Evolutionary conservation across 2,113 vertebrate genomes (phyloP).

Genomic region (Stictonetta naevosa): DNA sequence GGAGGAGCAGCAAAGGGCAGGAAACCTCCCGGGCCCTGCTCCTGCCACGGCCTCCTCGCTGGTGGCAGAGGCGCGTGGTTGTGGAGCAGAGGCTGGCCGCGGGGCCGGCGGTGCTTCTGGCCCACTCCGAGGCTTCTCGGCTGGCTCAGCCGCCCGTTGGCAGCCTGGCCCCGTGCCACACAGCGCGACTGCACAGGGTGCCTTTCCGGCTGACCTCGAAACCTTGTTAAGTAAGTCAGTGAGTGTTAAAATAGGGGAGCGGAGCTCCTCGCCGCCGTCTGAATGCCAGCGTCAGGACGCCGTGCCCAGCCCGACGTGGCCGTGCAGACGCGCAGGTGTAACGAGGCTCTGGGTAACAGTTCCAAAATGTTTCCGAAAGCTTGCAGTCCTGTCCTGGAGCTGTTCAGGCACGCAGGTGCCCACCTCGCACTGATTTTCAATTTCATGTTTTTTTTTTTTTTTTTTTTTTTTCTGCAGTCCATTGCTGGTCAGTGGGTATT

Average conservation of each 20-base stretch:
- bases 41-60: not conserved
- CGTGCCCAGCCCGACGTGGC: not conserved
- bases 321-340: not conserved
- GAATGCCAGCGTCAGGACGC: not conserved
- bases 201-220: not conserved
- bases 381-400: not conserved
- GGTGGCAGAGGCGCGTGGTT: not conserved
- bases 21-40: not conserved
- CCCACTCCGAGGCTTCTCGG: not conserved
- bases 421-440: not conserved
- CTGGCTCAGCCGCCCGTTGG: not conserved
- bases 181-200: not conserved
- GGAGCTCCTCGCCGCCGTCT: not conserved
- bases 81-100: not conserved
- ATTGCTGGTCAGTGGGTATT: not conserved
- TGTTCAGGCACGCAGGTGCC: rapidly evolving
- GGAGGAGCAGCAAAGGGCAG: not conserved
- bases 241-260: not conserved
- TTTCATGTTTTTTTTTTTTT: not conserved
- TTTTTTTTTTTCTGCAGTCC: not conserved
- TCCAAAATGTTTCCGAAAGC: not conserved
- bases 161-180: not conserved
- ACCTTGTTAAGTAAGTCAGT: not conserved
- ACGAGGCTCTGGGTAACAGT: rapidly evolving
- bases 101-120: not conserved